phyloP scores from a whole-genome alignment of 2,888 invertebrate species.

The Dryobotodes eremita region DNA sequence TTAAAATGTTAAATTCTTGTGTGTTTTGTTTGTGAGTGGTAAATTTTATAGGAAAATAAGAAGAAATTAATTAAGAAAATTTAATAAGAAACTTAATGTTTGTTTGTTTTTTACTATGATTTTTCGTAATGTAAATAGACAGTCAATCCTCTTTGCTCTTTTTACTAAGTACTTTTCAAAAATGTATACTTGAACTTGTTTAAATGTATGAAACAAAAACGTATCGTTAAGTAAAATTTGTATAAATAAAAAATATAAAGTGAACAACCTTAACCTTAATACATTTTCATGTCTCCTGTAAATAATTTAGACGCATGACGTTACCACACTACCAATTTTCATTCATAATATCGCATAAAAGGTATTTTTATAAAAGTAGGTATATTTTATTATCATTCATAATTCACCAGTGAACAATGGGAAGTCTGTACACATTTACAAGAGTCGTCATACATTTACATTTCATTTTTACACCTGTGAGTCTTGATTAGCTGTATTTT shows the following conservation, averaged over 20 bases:
- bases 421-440: not conserved
- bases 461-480: slow-evolving; percentile 5
- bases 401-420: not conserved
- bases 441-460: not conserved
- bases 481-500: not conserved
- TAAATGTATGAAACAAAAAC: not conserved
- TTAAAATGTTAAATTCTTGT: not conserved
- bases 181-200: not conserved
- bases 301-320: too few species aligned
- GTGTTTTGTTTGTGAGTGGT: not conserved
- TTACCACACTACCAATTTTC: not conserved
- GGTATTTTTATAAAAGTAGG: not conserved
- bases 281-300: not conserved
- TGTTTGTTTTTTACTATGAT: not conserved
- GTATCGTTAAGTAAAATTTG: not conserved
- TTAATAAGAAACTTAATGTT: too few species aligned
- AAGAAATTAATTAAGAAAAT: too few species aligned
- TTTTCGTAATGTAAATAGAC: too few species aligned
- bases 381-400: not conserved
- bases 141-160: not conserved
- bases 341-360: slow-evolving; percentile 8
- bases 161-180: not conserved
- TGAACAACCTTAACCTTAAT: not conserved
- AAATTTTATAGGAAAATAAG: too few species aligned
- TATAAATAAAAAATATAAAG: not conserved